phyloP scores from a whole-genome alignment of 2,888 invertebrate species.

The Papilio gigon region DNA sequence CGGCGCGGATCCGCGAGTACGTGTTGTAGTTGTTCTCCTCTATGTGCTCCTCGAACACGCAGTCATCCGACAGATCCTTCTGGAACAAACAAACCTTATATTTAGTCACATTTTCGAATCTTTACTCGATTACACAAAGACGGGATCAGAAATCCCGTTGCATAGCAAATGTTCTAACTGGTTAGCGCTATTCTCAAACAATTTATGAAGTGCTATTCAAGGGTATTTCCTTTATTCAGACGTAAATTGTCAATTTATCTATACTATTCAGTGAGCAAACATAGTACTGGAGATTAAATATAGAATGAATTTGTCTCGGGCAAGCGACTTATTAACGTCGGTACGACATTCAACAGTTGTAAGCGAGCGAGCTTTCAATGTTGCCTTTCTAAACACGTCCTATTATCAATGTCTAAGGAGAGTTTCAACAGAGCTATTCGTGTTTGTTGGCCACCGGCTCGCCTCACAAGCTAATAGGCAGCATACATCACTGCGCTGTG shows the following conservation, averaged over 20 bases:
- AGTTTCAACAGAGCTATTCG: conserved; percentile 38
- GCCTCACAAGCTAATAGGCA: conserved; percentile 40
- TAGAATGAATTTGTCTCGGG: conserved; percentile 28
- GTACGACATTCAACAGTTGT: conserved; percentile 27
- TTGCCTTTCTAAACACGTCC: conserved; percentile 40
- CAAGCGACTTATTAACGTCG: conserved; percentile 25
- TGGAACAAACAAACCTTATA: conserved; percentile 83
- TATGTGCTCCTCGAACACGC: conserved; percentile 93
- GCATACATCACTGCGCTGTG: conserved; percentile 50
- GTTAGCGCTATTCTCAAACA: not conserved
- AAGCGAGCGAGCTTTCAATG: conserved; percentile 36
- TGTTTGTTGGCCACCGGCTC: conserved; percentile 37
- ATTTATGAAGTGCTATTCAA: conserved; percentile 13
- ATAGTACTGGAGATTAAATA: conserved; percentile 7
- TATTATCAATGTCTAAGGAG: conserved; percentile 36
- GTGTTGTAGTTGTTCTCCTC: conserved; percentile 93
- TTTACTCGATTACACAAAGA: too few relatives aligned
- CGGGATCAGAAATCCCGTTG: not conserved
- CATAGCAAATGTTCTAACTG: not conserved
- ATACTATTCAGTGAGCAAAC: not conserved
- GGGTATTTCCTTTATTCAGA: conserved; percentile 14
- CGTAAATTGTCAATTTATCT: conserved; percentile 15
- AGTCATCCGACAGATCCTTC: conserved; percentile 92
- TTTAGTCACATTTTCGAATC: conserved; percentile 46
- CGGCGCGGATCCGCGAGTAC: conserved; percentile 87